Conservation (phyloP, 2,113 vertebrate species). For the Rhinogobius similis region DNA sequence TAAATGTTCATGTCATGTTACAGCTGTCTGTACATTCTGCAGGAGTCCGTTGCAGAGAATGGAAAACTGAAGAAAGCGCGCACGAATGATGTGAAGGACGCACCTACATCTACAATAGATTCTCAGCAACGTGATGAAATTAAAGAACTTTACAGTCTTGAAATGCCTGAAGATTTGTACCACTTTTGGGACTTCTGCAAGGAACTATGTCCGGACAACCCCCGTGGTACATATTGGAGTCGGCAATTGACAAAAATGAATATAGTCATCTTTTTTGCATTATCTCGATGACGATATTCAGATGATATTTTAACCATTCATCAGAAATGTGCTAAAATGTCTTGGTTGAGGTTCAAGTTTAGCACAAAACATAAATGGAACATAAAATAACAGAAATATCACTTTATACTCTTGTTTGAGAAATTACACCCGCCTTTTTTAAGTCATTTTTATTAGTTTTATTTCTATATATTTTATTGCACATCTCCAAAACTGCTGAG, state of each 20-base stretch:
- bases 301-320: no score
- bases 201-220: conserved; percentile 81
- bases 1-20: background rate
- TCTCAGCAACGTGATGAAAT: conserved; percentile 80
- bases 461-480: no score
- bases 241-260: no score
- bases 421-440: no score
- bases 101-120: conserved; percentile 32
- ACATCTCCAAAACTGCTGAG: no score
- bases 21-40: background rate
- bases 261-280: no score
- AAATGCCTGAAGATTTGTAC: conserved; percentile 91
- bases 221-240: conserved; percentile 77
- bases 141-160: conserved; percentile 79
- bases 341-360: no score
- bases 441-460: no score
- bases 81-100: conserved; percentile 31
- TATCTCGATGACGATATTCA: no score
- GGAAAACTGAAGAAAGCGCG: conserved; percentile 79
- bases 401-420: no score
- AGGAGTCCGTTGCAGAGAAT: conserved; percentile 46
- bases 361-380: no score
- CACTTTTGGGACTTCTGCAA: conserved; percentile 94
- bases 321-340: no score
- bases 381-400: background rate